Conservation (phyloP, 2,113 vertebrate species). For the Dasyurus viverrinus region DNA sequence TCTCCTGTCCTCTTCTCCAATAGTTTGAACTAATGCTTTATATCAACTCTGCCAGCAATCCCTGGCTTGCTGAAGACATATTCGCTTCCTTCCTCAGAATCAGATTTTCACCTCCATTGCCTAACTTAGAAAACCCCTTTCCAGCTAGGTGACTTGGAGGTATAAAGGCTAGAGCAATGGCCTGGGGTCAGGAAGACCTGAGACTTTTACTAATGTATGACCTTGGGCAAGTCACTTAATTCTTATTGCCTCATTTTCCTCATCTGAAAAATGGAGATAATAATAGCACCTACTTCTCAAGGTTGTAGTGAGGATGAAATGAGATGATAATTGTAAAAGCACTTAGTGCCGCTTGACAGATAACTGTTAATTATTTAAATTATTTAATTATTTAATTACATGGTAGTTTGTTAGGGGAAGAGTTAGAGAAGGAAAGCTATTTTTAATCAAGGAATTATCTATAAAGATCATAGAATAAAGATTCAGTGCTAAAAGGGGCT, state of each 20-base stretch:
- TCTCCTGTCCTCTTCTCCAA: no score
- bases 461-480: background rate
- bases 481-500: background rate
- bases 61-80: no score
- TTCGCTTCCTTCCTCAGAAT: no score
- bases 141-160: background rate
- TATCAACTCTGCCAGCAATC: no score
- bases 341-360: background rate
- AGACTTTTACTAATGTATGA: background rate
- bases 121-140: background rate
- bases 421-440: background rate
- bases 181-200: no score
- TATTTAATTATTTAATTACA: no score
- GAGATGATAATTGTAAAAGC: background rate
- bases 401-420: background rate
- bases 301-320: background rate
- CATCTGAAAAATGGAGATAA: background rate
- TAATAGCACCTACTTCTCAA: background rate
- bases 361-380: no score
- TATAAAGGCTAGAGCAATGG: background rate
- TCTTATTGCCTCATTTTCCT: background rate
- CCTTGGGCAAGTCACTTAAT: background rate
- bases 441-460: background rate
- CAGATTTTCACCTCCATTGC: no score
- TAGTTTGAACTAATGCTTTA: no score